A percentile compares a stretch with the other conserved stretches of the same genome.
These are phyloP conservation scores for Ciconia maguari DNA, from an alignment of 2,113 vertebrate species.

Conservation along the genomic window DNA sequence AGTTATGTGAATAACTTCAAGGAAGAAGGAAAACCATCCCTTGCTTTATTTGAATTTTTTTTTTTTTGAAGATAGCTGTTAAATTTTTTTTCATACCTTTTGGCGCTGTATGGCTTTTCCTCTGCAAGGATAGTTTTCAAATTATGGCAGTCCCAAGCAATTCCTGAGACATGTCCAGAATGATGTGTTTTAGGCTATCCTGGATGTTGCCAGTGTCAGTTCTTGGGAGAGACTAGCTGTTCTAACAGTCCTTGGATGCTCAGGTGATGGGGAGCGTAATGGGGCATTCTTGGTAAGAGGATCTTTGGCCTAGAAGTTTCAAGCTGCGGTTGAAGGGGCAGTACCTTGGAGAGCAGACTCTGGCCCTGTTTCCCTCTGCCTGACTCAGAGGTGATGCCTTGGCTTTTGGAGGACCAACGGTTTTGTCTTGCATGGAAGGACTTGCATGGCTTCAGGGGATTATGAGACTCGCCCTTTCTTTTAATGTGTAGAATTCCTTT, in stretches of 20 bases:
- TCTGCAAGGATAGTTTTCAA: not conserved
- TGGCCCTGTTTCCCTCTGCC: not conserved
- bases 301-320: rapidly evolving
- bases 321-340: not conserved
- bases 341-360: not conserved
- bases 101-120: not conserved
- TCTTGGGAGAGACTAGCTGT: not conserved
- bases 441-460: not conserved
- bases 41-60: not conserved
- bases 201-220: not conserved
- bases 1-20: not conserved
- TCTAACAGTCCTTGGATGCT: not conserved
- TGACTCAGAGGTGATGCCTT: not conserved
- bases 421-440: not conserved
- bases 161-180: not conserved
- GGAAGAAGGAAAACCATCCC: not conserved
- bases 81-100: not conserved
- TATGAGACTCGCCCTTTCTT: not conserved
- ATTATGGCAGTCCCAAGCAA: not conserved
- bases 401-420: not conserved
- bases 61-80: not conserved
- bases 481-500: not conserved
- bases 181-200: not conserved
- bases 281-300: rapidly evolving
- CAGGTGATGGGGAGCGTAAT: rapidly evolving